Evolutionary conservation across 1,140 invertebrate species (phyloP).

Genomic region (Ylistrum balloti): DNA sequence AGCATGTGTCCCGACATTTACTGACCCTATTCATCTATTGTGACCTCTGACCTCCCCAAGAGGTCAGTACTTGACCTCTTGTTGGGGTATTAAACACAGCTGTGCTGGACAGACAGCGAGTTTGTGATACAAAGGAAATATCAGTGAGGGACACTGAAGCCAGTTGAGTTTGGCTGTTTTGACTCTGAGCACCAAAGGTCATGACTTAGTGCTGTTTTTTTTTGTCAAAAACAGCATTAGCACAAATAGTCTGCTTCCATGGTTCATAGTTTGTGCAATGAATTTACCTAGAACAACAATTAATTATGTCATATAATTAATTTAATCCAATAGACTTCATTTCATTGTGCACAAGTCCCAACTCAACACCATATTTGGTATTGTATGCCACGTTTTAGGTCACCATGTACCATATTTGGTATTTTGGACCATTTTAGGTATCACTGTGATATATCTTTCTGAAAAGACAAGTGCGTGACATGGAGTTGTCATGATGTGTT

Average conservation of each 20-base stretch:
- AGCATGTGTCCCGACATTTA: constrained; percentile 95
- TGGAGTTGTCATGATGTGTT: background rate
- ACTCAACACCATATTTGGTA: background rate
- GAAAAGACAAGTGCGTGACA: background rate
- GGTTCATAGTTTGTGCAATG: background rate
- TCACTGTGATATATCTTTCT: background rate
- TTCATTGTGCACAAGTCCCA: constrained; percentile 13
- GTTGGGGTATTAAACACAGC: background rate
- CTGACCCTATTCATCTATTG: constrained; percentile 47
- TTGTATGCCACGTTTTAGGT: too few relatives aligned
- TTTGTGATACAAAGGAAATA: background rate
- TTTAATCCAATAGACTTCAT: background rate
- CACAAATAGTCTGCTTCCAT: background rate
- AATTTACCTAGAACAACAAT: background rate
- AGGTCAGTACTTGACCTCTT: background rate
- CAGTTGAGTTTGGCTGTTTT: background rate
- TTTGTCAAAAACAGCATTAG: background rate
- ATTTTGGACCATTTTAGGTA: background rate
- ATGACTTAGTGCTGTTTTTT: background rate
- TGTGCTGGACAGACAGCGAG: background rate
- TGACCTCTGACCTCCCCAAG: constrained; percentile 11
- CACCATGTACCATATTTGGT: background rate
- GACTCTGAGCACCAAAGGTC: background rate
- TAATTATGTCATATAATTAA: background rate
- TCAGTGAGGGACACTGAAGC: background rate